Conservation (phyloP, 2,888 invertebrate genomes). For the Trachelus tabidus region DNA sequence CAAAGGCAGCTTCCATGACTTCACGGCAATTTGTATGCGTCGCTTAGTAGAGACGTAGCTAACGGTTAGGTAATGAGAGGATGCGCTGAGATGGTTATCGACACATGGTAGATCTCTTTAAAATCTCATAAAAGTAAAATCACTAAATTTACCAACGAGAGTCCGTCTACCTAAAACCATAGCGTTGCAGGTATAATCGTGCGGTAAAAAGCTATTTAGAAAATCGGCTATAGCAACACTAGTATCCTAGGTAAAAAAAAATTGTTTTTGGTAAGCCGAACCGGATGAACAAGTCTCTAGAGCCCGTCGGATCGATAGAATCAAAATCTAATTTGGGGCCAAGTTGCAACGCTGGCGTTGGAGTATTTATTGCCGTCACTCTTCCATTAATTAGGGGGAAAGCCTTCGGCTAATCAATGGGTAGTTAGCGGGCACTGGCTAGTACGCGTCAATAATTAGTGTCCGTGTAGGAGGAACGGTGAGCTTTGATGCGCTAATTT, state of each 20-base stretch:
- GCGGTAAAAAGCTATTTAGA: background rate
- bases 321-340: slow-evolving; percentile 5
- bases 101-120: background rate
- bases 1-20: background rate
- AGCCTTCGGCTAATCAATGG: slow-evolving; percentile 61
- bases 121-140: background rate
- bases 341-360: background rate
- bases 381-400: slow-evolving; percentile 60
- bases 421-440: slow-evolving; percentile 60
- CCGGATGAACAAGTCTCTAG: background rate
- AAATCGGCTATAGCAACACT: background rate
- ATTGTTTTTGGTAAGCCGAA: background rate
- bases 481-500: slow-evolving; percentile 59
- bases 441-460: slow-evolving; percentile 60
- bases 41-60: background rate
- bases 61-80: background rate
- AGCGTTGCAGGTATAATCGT: background rate
- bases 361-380: slow-evolving; percentile 28
- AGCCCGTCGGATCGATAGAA: background rate
- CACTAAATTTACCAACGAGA: background rate
- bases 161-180: background rate
- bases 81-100: background rate
- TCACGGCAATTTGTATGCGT: background rate
- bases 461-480: slow-evolving; percentile 38
- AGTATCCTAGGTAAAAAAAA: background rate